These are phyloP conservation scores for Hyles euphorbiae DNA, from an alignment of 1,140 invertebrate species.

Conservation along the genomic window DNA sequence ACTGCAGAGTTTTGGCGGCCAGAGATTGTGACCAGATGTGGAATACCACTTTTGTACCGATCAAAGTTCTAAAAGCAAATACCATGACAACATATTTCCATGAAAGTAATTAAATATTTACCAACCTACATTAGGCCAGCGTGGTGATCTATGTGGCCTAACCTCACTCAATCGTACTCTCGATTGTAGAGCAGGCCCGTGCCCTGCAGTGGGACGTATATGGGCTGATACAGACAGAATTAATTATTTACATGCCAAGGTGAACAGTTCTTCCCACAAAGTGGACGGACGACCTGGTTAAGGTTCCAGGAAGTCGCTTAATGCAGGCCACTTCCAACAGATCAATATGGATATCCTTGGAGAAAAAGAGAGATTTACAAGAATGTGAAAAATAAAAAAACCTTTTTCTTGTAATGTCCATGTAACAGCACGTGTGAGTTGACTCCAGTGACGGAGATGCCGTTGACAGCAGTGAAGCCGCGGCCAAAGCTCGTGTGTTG, in stretches of 20 bases:
- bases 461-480: slow-evolving; percentile 31
- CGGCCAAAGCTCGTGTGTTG: slow-evolving; percentile 21
- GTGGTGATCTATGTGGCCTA: no score
- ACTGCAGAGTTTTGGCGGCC: slow-evolving; percentile 30
- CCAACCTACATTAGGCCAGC: background rate
- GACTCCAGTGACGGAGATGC: slow-evolving; percentile 30
- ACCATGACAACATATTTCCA: slow-evolving; percentile 1
- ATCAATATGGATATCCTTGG: no score
- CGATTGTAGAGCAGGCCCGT: no score
- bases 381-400: slow-evolving; percentile 4
- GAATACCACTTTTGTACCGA: slow-evolving; percentile 29
- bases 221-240: no score
- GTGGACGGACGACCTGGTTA: no score
- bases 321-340: no score
- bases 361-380: background rate
- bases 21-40: slow-evolving; percentile 30
- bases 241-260: no score
- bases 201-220: no score
- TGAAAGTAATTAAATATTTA: background rate
- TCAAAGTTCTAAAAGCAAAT: slow-evolving; percentile 27
- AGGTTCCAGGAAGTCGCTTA: no score
- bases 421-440: slow-evolving; percentile 36
- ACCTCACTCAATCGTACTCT: no score
- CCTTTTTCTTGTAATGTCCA: slow-evolving; percentile 36
- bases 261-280: no score